Conservation (phyloP, 2,888 invertebrate species). For the Drosophila tripunctata region DNA sequence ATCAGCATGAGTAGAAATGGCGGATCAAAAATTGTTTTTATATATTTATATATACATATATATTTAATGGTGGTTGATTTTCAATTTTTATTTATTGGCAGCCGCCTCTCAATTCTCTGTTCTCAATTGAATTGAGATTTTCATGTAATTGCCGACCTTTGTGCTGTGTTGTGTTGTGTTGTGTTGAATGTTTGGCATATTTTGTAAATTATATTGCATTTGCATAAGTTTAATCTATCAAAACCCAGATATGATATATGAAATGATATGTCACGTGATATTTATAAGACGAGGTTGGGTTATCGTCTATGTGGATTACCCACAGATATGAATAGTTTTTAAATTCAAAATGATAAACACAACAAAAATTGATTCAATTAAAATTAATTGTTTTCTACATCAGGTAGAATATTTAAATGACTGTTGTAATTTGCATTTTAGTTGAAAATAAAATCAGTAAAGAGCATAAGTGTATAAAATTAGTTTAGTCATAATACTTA, state of each 20-base stretch:
- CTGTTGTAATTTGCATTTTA: too few species aligned
- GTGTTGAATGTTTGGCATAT: constrained; percentile 60
- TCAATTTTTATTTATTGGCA: constrained; percentile 54
- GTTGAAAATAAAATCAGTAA: too few species aligned
- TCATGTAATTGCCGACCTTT: constrained; percentile 71
- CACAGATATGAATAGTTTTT: neutral
- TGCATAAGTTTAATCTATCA: constrained; percentile 33
- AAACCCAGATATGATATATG: constrained; percentile 5
- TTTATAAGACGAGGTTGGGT: neutral
- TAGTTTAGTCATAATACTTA: too few species aligned
- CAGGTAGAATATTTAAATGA: neutral
- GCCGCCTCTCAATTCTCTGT: constrained; percentile 28
- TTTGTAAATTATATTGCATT: constrained; percentile 65
- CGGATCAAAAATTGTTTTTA: constrained; percentile 52
- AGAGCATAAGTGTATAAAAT: too few species aligned
- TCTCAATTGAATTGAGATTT: constrained; percentile 57
- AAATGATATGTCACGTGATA: constrained; percentile 21
- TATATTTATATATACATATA: constrained; percentile 4
- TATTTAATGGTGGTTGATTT: constrained; percentile 62
- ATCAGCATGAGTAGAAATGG: constrained; percentile 73
- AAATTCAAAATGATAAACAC: constrained; percentile 1
- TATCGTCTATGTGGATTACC: constrained; percentile 1
- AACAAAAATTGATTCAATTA: constrained; percentile 4
- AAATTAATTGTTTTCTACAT: neutral
- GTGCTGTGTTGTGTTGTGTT: constrained; percentile 45